Percentiles rank a stretch among this genome's conserved stretches.
Conservation (phyloP, 2,113 vertebrate genomes). For the Tor tambroides region DNA sequence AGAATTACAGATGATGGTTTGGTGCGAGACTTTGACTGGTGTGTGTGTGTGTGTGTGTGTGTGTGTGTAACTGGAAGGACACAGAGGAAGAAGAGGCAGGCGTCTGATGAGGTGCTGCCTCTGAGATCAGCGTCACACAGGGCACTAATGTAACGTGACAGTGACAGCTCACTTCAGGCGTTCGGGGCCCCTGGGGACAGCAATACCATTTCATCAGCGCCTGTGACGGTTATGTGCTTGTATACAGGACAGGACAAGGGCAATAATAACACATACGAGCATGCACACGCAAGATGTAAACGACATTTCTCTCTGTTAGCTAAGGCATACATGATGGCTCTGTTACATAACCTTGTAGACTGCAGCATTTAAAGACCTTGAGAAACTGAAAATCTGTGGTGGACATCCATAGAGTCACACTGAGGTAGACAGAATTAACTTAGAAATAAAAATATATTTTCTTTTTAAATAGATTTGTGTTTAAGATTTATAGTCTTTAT, state of each 20-base stretch:
- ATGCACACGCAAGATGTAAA: not conserved
- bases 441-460: not conserved
- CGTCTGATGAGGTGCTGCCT: slow-evolving; percentile 24
- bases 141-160: slow-evolving; percentile 43
- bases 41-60: not conserved
- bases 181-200: slow-evolving; percentile 14
- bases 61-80: slow-evolving; percentile 2
- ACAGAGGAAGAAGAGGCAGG: not conserved
- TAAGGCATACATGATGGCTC: not conserved
- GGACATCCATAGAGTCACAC: not conserved
- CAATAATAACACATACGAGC: slow-evolving; percentile 8
- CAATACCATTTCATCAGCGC: slow-evolving; percentile 25
- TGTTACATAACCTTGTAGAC: not conserved
- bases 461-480: not conserved
- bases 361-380: not conserved
- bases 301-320: not conserved
- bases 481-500: not conserved
- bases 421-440: not conserved
- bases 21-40: not conserved
- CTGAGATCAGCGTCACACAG: not conserved
- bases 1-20: not conserved
- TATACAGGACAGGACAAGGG: slow-evolving; percentile 18
- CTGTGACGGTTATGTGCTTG: not conserved
- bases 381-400: not conserved
- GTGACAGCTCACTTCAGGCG: slow-evolving; percentile 45